These are phyloP conservation scores for Phalanger gymnotis DNA, from an alignment of 2,797 vertebrate genomes.

Conservation along the genomic window DNA sequence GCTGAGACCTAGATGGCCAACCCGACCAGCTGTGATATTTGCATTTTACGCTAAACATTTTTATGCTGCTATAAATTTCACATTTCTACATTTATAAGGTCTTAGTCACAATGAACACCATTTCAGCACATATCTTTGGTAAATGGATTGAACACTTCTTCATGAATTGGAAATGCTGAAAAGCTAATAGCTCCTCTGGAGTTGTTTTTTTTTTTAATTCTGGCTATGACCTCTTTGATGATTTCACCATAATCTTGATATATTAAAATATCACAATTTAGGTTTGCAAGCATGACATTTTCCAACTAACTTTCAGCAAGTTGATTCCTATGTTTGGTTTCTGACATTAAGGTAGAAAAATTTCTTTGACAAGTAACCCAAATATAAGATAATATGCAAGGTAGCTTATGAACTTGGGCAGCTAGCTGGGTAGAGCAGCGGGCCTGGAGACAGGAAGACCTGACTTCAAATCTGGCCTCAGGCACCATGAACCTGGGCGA, in stretches of 20 bases:
- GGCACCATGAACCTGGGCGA: background rate
- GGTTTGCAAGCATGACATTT: slow-evolving; percentile 31
- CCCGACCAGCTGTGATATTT: slow-evolving; percentile 53
- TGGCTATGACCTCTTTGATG: slow-evolving; percentile 45
- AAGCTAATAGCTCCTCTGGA: slow-evolving; percentile 43
- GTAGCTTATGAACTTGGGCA: slow-evolving; percentile 11
- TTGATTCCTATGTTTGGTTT: background rate
- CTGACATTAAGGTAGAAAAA: slow-evolving; percentile 10
- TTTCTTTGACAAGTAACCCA: slow-evolving; percentile 8
- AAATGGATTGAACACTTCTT: slow-evolving; percentile 56
- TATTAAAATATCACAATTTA: slow-evolving; percentile 49
- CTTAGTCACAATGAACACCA: slow-evolving; percentile 57
- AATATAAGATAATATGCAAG: slow-evolving; percentile 9
- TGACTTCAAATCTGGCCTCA: background rate
- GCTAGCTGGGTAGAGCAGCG: background rate
- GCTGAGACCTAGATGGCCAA: background rate
- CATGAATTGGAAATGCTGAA: slow-evolving; percentile 51
- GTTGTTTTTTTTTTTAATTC: background rate
- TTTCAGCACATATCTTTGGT: slow-evolving; percentile 56
- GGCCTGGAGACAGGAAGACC: background rate
- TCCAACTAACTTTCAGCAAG: slow-evolving; percentile 34
- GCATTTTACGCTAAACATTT: slow-evolving; percentile 58
- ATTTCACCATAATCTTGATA: slow-evolving; percentile 37
- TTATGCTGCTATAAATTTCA: slow-evolving; percentile 52
- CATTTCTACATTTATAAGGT: slow-evolving; percentile 49